Evolutionary conservation across 2,113 vertebrate species (phyloP), one percentile per base, ranked within the genome.

Genomic region (Lynx canadensis): DNA sequence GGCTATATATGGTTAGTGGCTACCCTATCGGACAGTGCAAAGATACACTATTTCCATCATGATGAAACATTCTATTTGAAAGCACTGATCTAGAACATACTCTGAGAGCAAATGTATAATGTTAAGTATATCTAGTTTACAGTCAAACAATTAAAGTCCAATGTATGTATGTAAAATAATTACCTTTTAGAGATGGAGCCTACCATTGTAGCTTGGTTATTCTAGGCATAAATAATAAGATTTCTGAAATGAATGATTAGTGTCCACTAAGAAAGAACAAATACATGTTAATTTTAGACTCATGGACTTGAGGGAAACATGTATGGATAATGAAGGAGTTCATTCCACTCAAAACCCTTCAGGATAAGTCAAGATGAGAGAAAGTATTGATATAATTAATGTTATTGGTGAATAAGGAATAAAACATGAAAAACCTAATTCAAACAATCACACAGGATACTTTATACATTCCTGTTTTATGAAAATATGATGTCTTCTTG

Each of bases 121-220:
- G 83, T 66, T 65, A 80, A 66, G 10, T 71, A n/a, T 89, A 71
- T 78, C 15, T 85, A 57, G 10, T 74, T 94, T 79, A 48, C 13
- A 87, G 55, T 65, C 27, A 71, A 80, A 71, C 91, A 14, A 88
- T 55, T 94, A 8, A 87, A 95, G 31, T 66, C 48, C n/a, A 68
- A 73, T 92, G 63, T 83, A 33, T 7, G n/a, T 68, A 57, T 68
- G 9, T 89, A 74, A 93, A 90, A 74, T 63, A 92, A 69, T 86
- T 48, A 68, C 27, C 60, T 92, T 86, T 90, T 91, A 81, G 95
- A 95, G 36, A 36, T 82, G n/a, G 31, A 81, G 71, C 4, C n/a
- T 87, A 69, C 45, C 14, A 63, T 87, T 60, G 27, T 93, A n/a
- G 10, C 31, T 87, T 97, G 19, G 3, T 95, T 97, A 73, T 79